These are phyloP conservation scores for Acrocephalus kingi DNA, from an alignment of 2,113 vertebrate genomes.

Conservation along the genomic window DNA sequence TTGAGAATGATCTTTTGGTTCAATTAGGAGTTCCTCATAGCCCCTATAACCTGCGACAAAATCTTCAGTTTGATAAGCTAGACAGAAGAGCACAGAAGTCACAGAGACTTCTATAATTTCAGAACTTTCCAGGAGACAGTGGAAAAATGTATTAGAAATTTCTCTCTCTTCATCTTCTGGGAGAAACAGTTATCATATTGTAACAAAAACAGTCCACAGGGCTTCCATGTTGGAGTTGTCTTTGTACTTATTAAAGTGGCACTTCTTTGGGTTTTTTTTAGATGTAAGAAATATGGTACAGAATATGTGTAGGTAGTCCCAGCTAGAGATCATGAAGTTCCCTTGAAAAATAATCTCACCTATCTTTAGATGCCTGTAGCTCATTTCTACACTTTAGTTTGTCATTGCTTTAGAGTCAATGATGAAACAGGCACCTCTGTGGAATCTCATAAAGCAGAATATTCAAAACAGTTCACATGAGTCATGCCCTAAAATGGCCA, in stretches of 20 bases:
- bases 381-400: neutral
- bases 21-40: neutral
- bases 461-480: neutral
- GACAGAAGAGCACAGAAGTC: neutral
- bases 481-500: neutral
- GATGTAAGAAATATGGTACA: neutral
- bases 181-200: neutral
- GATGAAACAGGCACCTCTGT: neutral
- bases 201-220: neutral
- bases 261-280: fast-evolving
- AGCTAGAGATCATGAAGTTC: neutral
- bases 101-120: neutral
- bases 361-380: neutral
- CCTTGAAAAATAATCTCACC: neutral
- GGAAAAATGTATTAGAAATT: neutral
- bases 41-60: neutral
- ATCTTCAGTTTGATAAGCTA: neutral
- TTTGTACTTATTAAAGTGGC: neutral
- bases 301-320: neutral
- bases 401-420: neutral
- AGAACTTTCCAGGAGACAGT: neutral
- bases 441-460: neutral
- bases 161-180: neutral
- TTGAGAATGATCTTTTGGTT: neutral
- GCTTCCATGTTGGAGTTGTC: neutral